Percentiles rank a stretch among this genome's conserved stretches.
phyloP scores from a whole-genome alignment of 2,113 vertebrate genomes.

The Microcebus ravelobensis region DNA sequence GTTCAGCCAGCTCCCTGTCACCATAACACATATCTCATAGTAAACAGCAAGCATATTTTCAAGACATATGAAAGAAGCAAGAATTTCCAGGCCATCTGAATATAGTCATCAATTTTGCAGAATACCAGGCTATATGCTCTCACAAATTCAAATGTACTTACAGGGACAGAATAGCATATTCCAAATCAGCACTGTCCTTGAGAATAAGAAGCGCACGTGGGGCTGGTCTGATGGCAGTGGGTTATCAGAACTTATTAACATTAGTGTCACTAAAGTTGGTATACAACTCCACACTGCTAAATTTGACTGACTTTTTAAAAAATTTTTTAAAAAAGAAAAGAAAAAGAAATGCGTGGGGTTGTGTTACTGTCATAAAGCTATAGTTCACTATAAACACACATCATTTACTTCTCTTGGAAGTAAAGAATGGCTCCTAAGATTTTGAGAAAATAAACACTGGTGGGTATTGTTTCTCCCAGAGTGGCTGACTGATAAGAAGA shows the following conservation, averaged over 20 bases:
- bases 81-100: neutral
- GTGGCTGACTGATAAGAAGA: neutral
- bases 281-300: no score
- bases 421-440: neutral
- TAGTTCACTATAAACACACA: neutral
- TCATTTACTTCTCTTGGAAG: neutral
- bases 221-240: no score
- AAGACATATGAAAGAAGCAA: neutral
- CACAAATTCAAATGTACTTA: neutral
- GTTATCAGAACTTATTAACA: no score
- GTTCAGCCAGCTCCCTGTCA: neutral
- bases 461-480: neutral
- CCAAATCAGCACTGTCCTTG: neutral
- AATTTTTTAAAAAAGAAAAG: neutral
- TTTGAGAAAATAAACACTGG: slow-evolving; percentile 15
- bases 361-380: neutral
- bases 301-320: no score
- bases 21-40: neutral
- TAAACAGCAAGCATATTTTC: neutral
- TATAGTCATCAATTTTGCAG: neutral
- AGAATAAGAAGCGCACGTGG: neutral
- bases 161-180: neutral
- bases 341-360: neutral
- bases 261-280: no score
- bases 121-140: neutral